Evolutionary conservation across 2,797 vertebrate genomes (phyloP).

Genomic region (Rhinella marina): DNA sequence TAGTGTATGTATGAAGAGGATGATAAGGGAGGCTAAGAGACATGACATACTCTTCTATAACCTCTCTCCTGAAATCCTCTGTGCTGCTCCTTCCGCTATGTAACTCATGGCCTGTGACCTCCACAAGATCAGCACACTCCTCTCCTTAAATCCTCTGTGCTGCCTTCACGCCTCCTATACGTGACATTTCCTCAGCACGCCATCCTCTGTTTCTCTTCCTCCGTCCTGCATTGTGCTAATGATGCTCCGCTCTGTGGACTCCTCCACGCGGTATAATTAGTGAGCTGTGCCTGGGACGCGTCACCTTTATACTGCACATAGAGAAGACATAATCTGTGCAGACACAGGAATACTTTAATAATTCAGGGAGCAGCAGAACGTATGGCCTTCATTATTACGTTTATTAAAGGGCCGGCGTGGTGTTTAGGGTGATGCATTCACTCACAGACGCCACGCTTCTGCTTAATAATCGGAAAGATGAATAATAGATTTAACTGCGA

Average conservation of each 20-base stretch:
- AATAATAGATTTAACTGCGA: slow-evolving; percentile 33
- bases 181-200: no score
- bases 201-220: no score
- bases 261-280: slow-evolving; percentile 19
- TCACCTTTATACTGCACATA: background rate
- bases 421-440: slow-evolving; percentile 20
- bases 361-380: slow-evolving; percentile 34
- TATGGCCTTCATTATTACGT: slow-evolving; percentile 43
- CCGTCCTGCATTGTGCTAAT: background rate
- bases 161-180: background rate
- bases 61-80: background rate
- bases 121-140: background rate
- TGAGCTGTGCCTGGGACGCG: background rate
- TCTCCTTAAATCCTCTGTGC: background rate
- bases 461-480: slow-evolving; percentile 28
- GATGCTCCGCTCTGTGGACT: background rate
- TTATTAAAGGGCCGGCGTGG: slow-evolving; percentile 37
- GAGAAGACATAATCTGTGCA: background rate
- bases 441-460: background rate
- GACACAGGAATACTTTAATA: slow-evolving; percentile 34
- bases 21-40: no score
- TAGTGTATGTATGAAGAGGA: no score
- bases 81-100: background rate
- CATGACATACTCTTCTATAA: no score
- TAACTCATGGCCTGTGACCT: background rate